Conservation (phyloP, 2,888 invertebrate genomes). For the Hypomecis punctinalis region DNA sequence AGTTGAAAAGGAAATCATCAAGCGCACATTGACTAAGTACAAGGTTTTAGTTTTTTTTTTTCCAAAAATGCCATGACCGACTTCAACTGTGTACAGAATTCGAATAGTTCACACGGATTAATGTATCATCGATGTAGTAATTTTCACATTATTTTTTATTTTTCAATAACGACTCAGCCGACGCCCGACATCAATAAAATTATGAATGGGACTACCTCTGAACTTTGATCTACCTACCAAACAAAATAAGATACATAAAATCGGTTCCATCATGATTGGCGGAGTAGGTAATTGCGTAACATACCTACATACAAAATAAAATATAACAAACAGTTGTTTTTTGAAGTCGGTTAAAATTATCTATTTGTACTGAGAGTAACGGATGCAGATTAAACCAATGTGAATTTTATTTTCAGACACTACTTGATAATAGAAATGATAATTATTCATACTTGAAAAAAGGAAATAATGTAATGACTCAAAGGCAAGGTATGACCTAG, state of each 20-base stretch:
- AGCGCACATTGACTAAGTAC: conserved; percentile 90
- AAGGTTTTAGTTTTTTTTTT: conserved; percentile 80
- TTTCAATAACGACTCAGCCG: too few relatives aligned
- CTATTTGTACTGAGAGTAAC: conserved; percentile 7
- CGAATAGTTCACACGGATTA: too few relatives aligned
- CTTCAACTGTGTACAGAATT: too few relatives aligned
- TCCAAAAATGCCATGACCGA: neutral
- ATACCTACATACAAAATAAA: too few relatives aligned
- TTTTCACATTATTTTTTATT: neutral
- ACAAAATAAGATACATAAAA: too few relatives aligned
- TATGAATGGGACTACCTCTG: too few relatives aligned
- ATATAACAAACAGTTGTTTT: too few relatives aligned
- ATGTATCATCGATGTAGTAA: neutral
- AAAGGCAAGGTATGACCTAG: conserved; percentile 88
- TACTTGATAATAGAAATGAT: conserved; percentile 89
- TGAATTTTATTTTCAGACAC: conserved; percentile 78
- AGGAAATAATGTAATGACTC: conserved; percentile 89
- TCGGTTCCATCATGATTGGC: too few relatives aligned
- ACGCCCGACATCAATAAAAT: too few relatives aligned
- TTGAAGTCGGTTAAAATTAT: neutral
- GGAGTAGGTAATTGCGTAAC: too few relatives aligned
- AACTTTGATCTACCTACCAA: too few relatives aligned
- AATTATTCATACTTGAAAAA: conserved; percentile 89
- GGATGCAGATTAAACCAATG: conserved; percentile 18
- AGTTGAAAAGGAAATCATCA: conserved; percentile 91